Base-by-base conservation (phyloP, 2,113 vertebrate genomes). In the Reinhardtius hippoglossoides region DNA sequence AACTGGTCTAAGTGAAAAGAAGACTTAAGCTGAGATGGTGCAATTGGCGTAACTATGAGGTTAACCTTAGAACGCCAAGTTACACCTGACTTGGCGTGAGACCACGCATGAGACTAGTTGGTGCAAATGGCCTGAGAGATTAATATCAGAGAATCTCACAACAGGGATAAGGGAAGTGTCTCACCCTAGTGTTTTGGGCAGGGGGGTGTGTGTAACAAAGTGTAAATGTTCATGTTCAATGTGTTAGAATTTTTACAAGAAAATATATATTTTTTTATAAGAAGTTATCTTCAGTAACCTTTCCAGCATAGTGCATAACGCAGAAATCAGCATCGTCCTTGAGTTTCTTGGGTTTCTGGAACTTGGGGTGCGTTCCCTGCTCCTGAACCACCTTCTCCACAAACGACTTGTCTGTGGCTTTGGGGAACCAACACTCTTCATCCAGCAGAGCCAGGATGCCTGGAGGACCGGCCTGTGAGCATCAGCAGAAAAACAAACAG, bases 351-450 rank as follows among this genome's bases (percentile, higher is more conserved):
- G 98, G 96, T 85, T 97, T 99, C 92, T 97, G 96, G 93, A 99
- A 99, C 84, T 99, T 99, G 50, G 97, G 93, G 80, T 98, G 95
- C 0, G 92, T 95, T 20, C 98, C 98, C 90, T 97, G 98, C 42
- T 99, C 98, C 87, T 98, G 97, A 46, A 96, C 86, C 76, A 99
- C 96, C 87, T 99, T 99, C 87, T 98, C 98, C 83, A 99, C 97
- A 74, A 99, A 99, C 74, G 93, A 96, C 92, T 98, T 98, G 92
- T 99, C 98, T 0, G 98, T 99, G 85, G 98, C 98, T 92, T 99
- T 99, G 69, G 98, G 98, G 90, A 99, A 99, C 98, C 97, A 99
- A 88, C 98, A 99, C 80, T 99, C 98, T 80, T 99, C 98, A 63
- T 99, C 98, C 88, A 99, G 90, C 76, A 99, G 93, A 27, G 98